Percentiles rank a stretch among this genome's conserved stretches.
Conservation (phyloP, 2,888 invertebrate species). For the Camponotus fellah region DNA sequence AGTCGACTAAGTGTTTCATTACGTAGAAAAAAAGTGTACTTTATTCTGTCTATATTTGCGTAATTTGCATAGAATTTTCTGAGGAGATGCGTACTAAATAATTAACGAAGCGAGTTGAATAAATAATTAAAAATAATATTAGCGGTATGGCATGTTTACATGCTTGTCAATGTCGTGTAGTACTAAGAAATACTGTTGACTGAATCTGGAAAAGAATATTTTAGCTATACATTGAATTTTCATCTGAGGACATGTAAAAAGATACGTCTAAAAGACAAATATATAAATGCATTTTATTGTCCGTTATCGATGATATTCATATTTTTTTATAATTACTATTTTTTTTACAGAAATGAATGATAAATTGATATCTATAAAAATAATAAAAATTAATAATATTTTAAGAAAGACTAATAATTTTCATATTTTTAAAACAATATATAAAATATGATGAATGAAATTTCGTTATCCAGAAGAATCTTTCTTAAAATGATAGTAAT, state of each 20-base stretch:
- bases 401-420: neutral
- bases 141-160: neutral
- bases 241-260: too few species aligned
- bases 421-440: neutral
- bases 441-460: neutral
- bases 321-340: neutral
- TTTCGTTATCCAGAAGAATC: neutral
- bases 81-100: neutral
- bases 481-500: neutral
- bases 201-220: neutral
- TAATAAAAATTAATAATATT: constrained; percentile 13
- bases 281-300: neutral
- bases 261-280: neutral
- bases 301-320: neutral
- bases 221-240: constrained; percentile 18
- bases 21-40: neutral
- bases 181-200: neutral
- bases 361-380: neutral
- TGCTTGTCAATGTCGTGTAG: neutral
- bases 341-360: neutral
- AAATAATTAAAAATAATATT: neutral
- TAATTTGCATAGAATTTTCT: constrained; percentile 21
- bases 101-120: neutral
- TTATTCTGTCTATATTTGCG: neutral
- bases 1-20: neutral